Conservation (phyloP, 2,113 vertebrate genomes). For the Eubucco bourcierii region DNA sequence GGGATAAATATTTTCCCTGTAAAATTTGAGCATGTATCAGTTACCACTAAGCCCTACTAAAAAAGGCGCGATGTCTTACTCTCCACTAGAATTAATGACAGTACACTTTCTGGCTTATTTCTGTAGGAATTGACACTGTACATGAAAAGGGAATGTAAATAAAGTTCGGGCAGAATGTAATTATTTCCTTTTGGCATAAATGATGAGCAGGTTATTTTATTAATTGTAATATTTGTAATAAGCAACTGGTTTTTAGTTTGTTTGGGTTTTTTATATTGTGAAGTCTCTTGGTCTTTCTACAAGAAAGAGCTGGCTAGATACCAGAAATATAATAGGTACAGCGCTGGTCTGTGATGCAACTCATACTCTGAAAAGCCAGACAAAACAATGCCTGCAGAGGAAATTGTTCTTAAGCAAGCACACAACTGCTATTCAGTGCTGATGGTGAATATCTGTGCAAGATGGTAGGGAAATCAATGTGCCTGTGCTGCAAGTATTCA, state of each 20-base stretch:
- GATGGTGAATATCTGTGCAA: background rate
- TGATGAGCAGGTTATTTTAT: background rate
- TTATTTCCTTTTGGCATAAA: constrained; percentile 14
- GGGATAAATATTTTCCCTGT: background rate
- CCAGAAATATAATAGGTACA: background rate
- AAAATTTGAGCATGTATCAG: background rate
- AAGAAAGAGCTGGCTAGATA: background rate
- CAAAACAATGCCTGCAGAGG: background rate
- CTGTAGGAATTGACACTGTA: background rate
- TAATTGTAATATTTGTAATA: background rate
- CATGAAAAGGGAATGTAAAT: background rate
- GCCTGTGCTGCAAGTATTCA: background rate
- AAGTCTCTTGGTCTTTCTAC: background rate
- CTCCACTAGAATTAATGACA: background rate
- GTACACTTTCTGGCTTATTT: background rate
- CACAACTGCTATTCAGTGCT: background rate
- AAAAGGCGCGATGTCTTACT: background rate
- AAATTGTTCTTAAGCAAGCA: background rate
- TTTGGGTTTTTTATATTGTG: background rate
- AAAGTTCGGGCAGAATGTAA: background rate
- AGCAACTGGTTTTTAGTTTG: background rate
- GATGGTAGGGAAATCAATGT: background rate
- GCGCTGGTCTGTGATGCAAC: background rate
- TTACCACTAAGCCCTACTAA: background rate
- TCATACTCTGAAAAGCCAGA: background rate